Evolutionary conservation across 2,888 invertebrate genomes (phyloP).

Genomic region (Drosophila kokeensis): DNA sequence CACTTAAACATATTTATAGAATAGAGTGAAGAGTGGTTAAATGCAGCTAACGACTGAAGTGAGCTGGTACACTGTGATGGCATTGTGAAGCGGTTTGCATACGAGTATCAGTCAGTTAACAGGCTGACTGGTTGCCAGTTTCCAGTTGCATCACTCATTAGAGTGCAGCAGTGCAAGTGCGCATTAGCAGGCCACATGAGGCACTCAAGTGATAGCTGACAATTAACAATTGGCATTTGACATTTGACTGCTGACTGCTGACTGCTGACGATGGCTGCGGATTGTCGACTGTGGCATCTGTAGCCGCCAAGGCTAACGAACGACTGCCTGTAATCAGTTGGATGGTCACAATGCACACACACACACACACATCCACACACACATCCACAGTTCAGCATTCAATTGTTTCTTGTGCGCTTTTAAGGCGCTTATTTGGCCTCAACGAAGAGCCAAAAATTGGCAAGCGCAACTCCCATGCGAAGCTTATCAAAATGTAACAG

Average conservation of each 20-base stretch:
- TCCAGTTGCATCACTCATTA: constrained; percentile 64
- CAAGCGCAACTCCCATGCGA: constrained; percentile 27
- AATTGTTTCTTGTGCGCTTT: constrained; percentile 17
- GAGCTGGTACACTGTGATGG: neutral
- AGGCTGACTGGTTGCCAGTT: constrained; percentile 27
- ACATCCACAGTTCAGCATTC: neutral
- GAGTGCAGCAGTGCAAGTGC: constrained; percentile 56
- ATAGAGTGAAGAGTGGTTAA: neutral
- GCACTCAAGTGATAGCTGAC: constrained; percentile 68
- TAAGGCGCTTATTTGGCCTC: constrained; percentile 66
- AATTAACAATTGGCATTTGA: constrained; percentile 68
- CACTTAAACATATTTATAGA: neutral
- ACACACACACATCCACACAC: constrained; percentile 4
- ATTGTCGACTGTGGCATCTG: neutral
- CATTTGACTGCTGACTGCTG: constrained; percentile 64
- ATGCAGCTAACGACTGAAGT: neutral
- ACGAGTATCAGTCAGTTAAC: constrained; percentile 25
- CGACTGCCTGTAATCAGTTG: constrained; percentile 40
- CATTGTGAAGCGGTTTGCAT: constrained; percentile 18
- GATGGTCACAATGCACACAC: constrained; percentile 19
- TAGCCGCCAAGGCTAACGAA: constrained; percentile 7
- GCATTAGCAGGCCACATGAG: constrained; percentile 62
- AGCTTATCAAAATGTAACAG: constrained; percentile 60
- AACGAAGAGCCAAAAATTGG: constrained; percentile 35
- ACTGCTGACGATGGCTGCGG: constrained; percentile 39